Percentiles rank a stretch among this genome's conserved stretches.
phyloP scores from a whole-genome alignment of 2,113 vertebrate genomes.

The Daphoenositta chrysoptera region DNA sequence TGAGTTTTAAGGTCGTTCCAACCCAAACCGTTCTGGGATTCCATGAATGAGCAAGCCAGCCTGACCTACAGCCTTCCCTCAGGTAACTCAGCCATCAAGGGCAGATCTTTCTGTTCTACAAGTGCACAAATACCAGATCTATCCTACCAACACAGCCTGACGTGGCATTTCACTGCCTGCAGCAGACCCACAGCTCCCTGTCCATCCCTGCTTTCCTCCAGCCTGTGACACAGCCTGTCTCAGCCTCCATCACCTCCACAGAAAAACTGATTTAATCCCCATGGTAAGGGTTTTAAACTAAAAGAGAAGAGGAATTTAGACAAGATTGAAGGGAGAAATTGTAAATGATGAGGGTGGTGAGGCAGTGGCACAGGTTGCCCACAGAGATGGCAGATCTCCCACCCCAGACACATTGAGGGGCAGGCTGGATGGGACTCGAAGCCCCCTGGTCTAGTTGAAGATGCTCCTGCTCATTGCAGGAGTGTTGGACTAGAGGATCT shows the following conservation, averaged over 20 bases:
- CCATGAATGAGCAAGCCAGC: neutral
- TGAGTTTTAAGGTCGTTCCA: neutral
- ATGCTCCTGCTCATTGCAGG: rapidly evolving
- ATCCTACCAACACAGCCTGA: neutral
- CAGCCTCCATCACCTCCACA: neutral
- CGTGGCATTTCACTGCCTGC: no score
- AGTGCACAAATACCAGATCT: neutral
- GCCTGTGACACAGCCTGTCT: rapidly evolving
- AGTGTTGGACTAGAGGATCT: rapidly evolving
- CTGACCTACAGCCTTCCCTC: neutral
- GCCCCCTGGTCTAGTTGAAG: neutral
- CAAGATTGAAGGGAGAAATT: rapidly evolving
- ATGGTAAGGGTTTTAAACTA: neutral
- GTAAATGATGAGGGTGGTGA: neutral
- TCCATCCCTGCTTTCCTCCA: neutral
- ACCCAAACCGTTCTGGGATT: neutral
- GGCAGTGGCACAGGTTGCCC: neutral
- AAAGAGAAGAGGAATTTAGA: neutral
- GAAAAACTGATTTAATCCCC: rapidly evolving
- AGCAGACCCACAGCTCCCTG: neutral
- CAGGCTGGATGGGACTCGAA: neutral
- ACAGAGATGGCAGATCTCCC: neutral
- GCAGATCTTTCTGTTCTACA: neutral
- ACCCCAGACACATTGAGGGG: no score
- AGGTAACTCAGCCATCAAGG: neutral